Base-by-base conservation (phyloP, 2,888 invertebrate genomes). In the Orgyia antiqua region DNA sequence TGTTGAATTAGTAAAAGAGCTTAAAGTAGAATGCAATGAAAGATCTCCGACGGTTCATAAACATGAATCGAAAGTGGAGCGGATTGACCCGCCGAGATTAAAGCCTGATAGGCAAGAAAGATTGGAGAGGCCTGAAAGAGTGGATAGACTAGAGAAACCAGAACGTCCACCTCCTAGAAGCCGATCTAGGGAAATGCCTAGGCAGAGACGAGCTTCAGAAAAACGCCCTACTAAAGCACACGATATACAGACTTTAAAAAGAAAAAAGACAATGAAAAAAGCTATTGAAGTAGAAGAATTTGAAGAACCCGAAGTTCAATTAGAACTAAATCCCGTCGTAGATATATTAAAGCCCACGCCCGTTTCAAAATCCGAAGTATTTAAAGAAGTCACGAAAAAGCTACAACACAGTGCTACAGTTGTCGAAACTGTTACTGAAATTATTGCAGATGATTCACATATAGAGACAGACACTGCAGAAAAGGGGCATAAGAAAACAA, bases 251-350 rank as follows among this genome's bases (percentile, higher is more conserved):
- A 44, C 50, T 3, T 43, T 53, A 19, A 84, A 80, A 57, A 82
- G 77, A 58, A 83, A 83, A 49, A 83, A 78, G 45, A 58, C 65
- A 6, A 42, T 52, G 24, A 80, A 69, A 49, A 78, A 73, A 49
- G 77, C 75, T 0, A 74, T 78, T 3, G 84, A 84, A 58, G 86
- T 84, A 19, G 56, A 80, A 52, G 68, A 80, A 23, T 84, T 86
- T 46, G 86, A 78, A 28, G 79, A 82, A 30, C 38, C 58, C 28
- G 45, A 55, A 11, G 42, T 51, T 24, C 42, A 49, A 33, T 47
- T 59, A 21, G 43, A 49, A 35, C 13, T 39, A 4, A 24, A 21
- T 21, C 45, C 58, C 10, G 28, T 45, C 25, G 35, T 9, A 8
- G 28, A 31, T 10, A 19, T 31, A 13, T 10, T 36, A 3, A 11